phyloP scores from a whole-genome alignment of 2,797 vertebrate species.

The Cryptoprocta ferox region DNA sequence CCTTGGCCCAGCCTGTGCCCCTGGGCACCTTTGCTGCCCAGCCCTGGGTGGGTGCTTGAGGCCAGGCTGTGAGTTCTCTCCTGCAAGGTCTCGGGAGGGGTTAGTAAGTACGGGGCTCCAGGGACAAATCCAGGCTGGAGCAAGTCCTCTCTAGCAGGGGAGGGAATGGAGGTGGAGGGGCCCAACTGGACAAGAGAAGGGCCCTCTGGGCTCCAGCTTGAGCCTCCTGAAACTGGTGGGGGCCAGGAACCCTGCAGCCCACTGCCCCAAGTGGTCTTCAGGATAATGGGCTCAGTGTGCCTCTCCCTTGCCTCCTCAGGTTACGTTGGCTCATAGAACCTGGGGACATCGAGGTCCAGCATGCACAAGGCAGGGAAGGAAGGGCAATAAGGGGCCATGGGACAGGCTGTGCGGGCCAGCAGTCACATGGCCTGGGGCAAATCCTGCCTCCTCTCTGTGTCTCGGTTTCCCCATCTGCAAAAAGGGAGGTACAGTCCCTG shows the following conservation, averaged over 20 bases:
- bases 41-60: neutral
- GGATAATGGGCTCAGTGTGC: neutral
- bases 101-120: neutral
- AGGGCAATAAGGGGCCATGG: neutral
- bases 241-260: neutral
- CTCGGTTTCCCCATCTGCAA: neutral
- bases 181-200: neutral
- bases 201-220: neutral
- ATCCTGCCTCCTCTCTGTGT: neutral
- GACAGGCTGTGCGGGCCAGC: neutral
- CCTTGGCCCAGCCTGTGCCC: neutral
- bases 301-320: neutral
- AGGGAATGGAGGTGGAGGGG: neutral
- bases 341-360: neutral
- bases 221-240: neutral
- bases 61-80: neutral
- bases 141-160: neutral
- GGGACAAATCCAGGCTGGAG: no score
- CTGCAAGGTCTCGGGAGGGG: neutral
- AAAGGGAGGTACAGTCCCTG: neutral
- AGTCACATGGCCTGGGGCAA: neutral
- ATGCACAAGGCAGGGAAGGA: neutral
- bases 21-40: fast-evolving
- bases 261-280: fast-evolving
- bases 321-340: neutral